Conservation (phyloP, 2,113 vertebrate genomes). For the Odontesthes bonariensis region DNA sequence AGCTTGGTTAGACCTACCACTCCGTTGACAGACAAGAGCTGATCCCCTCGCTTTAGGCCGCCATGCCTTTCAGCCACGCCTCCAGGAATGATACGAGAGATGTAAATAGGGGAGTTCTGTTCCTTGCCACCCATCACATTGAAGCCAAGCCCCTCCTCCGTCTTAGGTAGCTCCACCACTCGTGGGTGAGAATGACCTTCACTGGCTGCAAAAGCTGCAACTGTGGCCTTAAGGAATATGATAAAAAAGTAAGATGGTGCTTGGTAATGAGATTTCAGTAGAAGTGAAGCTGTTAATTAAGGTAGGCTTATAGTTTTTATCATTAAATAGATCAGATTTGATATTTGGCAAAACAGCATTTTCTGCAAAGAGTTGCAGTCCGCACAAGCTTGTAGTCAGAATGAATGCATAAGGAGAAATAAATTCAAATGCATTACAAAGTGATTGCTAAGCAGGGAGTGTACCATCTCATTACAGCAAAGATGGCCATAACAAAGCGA, state of each 20-base stretch:
- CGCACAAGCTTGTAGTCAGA: neutral
- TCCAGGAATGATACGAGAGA: slow-evolving; percentile 98
- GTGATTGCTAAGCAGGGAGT: neutral
- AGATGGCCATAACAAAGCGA: slow-evolving; percentile 28
- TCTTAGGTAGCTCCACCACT: slow-evolving; percentile 98
- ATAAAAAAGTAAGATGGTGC: neutral
- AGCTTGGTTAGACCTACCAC: slow-evolving; percentile 86
- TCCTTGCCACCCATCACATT: slow-evolving; percentile 99
- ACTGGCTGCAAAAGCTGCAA: slow-evolving; percentile 97
- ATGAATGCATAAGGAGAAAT: neutral
- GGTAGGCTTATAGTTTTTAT: neutral
- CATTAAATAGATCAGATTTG: no score
- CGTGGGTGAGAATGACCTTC: slow-evolving; percentile 98
- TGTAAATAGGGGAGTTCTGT: slow-evolving; percentile 99
- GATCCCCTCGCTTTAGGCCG: slow-evolving; percentile 97
- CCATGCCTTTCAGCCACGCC: slow-evolving; percentile 97
- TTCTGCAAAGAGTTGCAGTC: neutral
- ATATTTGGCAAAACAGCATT: slow-evolving; percentile 3
- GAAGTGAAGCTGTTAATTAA: neutral
- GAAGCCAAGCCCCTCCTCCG: slow-evolving; percentile 98
- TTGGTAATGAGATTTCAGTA: neutral
- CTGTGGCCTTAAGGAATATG: slow-evolving; percentile 90
- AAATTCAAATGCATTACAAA: slow-evolving; percentile 13
- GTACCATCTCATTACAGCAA: slow-evolving; percentile 9
- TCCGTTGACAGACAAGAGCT: slow-evolving; percentile 97